Evolutionary conservation across 2,113 vertebrate genomes (phyloP).

Genomic region (Vimba vimba): DNA sequence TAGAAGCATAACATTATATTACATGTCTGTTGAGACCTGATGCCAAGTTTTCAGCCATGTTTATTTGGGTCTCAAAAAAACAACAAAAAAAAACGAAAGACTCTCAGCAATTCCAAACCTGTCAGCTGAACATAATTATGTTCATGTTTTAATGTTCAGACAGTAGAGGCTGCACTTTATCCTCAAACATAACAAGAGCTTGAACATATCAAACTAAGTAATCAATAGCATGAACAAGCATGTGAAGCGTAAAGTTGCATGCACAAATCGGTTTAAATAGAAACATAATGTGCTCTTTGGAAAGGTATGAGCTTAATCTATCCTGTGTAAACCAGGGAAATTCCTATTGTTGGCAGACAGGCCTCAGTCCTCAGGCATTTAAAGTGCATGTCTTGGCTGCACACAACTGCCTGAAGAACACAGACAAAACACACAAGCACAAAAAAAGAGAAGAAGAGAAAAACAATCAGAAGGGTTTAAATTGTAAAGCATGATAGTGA

Average conservation of each 20-base stretch:
- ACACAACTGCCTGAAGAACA: slow-evolving; percentile 69
- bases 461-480: slow-evolving; percentile 54
- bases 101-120: neutral
- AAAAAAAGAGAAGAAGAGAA: slow-evolving; percentile 37
- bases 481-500: slow-evolving; percentile 60
- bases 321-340: slow-evolving; percentile 76
- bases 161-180: slow-evolving; percentile 4
- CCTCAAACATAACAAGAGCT: neutral
- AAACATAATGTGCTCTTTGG: slow-evolving; percentile 12
- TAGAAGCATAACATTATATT: slow-evolving; percentile 1
- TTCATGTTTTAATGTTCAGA: slow-evolving; percentile 11
- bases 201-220: slow-evolving; percentile 5
- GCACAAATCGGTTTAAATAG: slow-evolving; percentile 26
- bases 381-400: slow-evolving; percentile 71
- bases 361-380: slow-evolving; percentile 73
- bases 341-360: slow-evolving; percentile 81
- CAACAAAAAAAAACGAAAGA: neutral
- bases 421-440: slow-evolving; percentile 66
- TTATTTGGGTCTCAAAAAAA: neutral
- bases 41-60: slow-evolving; percentile 9
- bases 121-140: neutral
- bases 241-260: neutral
- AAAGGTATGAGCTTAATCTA: slow-evolving; percentile 52
- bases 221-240: slow-evolving; percentile 9
- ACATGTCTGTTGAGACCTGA: slow-evolving; percentile 32